Conservation (phyloP, 37 sponge, comb jelly and placozoan genomes). For the Hexactinellida sp. region DNA sequence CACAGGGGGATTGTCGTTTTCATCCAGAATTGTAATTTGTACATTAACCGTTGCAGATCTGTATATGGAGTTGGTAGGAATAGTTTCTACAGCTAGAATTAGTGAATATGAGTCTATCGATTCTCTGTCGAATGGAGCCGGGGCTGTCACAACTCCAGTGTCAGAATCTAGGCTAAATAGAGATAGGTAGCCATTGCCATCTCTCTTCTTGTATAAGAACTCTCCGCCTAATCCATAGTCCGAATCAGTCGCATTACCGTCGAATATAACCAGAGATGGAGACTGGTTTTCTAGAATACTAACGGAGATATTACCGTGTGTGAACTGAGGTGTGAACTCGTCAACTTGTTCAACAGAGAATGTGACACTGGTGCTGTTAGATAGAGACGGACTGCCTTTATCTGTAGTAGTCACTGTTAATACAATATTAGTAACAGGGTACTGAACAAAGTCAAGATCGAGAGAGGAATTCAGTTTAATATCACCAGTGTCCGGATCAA, state of each 20-base stretch:
- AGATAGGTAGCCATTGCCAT: background rate
- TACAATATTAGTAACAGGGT: background rate
- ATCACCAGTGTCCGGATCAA: background rate
- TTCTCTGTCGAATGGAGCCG: conserved; percentile 6
- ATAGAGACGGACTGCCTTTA: background rate
- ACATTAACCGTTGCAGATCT: background rate
- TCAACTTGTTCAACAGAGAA: background rate
- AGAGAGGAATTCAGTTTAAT: conserved; percentile 15
- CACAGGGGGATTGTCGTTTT: conserved; percentile 17
- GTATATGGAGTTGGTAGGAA: background rate
- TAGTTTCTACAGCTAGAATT: background rate
- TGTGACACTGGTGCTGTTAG: background rate
- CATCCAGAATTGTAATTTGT: conserved; percentile 9
- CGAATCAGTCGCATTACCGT: conserved; percentile 8
- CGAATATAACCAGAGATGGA: background rate
- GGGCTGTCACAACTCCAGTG: conserved; percentile 9
- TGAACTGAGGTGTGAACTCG: conserved; percentile 3
- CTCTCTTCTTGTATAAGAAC: background rate
- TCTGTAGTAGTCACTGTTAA: background rate
- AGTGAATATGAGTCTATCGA: background rate
- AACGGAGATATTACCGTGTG: background rate
- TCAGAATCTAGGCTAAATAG: background rate
- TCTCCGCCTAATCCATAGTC: conserved; percentile 14
- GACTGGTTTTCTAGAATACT: background rate
- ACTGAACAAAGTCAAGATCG: conserved; percentile 16